phyloP scores from a whole-genome alignment of 2,797 vertebrate genomes.

The Danio kyathit region DNA sequence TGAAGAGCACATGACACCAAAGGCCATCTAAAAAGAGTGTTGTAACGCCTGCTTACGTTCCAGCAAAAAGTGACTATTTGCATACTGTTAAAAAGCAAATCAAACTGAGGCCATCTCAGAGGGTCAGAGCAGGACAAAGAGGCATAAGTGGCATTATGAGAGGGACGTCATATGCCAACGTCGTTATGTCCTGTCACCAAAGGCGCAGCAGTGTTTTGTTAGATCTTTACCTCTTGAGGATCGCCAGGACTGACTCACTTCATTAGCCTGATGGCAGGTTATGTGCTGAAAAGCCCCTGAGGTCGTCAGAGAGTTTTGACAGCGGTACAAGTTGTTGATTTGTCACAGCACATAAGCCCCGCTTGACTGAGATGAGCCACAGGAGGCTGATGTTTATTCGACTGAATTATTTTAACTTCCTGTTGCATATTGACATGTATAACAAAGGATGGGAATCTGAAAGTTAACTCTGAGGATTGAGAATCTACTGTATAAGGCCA shows the following conservation, averaged over 20 bases:
- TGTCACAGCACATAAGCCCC: slow-evolving; percentile 38
- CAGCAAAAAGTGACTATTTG: slow-evolving; percentile 18
- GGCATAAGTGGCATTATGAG: not conserved
- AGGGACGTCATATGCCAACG: slow-evolving; percentile 2
- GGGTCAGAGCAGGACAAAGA: not conserved
- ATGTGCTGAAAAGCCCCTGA: slow-evolving; percentile 31
- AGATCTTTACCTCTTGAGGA: slow-evolving; percentile 38
- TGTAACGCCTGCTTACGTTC: not conserved
- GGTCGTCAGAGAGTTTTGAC: slow-evolving; percentile 25
- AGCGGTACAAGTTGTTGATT: slow-evolving; percentile 30
- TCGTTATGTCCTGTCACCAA: slow-evolving; percentile 35
- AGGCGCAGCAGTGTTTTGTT: slow-evolving; percentile 23
- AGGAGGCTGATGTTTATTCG: slow-evolving; percentile 1
- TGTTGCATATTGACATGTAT: not conserved
- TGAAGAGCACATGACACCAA: not conserved
- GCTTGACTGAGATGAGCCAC: slow-evolving; percentile 28
- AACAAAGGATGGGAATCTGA: no score
- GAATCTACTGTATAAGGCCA: no score
- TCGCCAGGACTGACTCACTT: slow-evolving; percentile 28
- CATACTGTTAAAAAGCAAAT: slow-evolving; percentile 30
- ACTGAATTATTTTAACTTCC: not conserved
- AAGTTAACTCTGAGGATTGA: no score
- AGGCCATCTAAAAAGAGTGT: not conserved
- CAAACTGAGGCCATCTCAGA: slow-evolving; percentile 5
- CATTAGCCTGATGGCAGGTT: slow-evolving; percentile 46